phyloP scores from a whole-genome alignment of 2,888 invertebrate species.

The Epinotia nisella region DNA sequence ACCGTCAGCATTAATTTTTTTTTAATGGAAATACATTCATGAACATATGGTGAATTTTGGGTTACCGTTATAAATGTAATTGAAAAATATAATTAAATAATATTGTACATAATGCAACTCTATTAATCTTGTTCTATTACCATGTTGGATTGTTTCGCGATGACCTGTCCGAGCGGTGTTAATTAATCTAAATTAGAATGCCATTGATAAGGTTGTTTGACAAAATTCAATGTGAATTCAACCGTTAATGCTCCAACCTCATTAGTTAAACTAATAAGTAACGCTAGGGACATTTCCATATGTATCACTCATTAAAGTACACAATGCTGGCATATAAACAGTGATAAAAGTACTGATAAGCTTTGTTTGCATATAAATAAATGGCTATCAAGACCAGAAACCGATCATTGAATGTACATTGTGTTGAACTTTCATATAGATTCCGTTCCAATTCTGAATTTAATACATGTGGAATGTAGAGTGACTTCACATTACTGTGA shows the following conservation, averaged over 20 bases:
- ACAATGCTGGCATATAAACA: slow-evolving; percentile 49
- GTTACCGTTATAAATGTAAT: no score
- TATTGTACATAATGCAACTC: no score
- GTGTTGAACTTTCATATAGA: slow-evolving; percentile 11
- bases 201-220: slow-evolving; percentile 37
- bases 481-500: no score
- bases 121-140: no score
- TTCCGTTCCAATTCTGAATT: neutral
- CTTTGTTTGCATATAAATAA: slow-evolving; percentile 52
- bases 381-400: slow-evolving; percentile 57
- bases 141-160: no score
- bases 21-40: no score
- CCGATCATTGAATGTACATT: slow-evolving; percentile 45
- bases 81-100: no score
- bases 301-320: slow-evolving; percentile 51
- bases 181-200: slow-evolving; percentile 35
- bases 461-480: neutral
- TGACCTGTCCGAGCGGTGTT: no score
- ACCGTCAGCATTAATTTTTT: no score
- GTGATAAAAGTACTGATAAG: slow-evolving; percentile 60
- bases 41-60: no score
- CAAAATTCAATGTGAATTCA: slow-evolving; percentile 40
- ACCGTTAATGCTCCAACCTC: slow-evolving; percentile 38
- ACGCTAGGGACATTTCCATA: slow-evolving; percentile 30
- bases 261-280: slow-evolving; percentile 17